A percentile compares a stretch with the other conserved stretches of the same genome.
phyloP scores from a whole-genome alignment of 2,797 vertebrate genomes.

The Dermochelys coriacea region DNA sequence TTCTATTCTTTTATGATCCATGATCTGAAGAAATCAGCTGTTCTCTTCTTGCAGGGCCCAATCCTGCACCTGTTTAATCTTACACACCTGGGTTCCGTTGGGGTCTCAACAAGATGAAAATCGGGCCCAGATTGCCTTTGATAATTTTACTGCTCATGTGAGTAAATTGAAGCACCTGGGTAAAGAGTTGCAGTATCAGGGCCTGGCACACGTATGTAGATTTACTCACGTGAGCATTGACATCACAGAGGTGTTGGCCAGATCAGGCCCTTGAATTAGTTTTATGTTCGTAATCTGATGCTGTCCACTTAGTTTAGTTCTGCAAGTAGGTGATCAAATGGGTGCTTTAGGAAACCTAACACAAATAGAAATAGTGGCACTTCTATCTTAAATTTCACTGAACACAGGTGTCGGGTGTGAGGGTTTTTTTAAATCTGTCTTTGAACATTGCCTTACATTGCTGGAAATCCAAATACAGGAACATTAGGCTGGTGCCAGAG shows the following conservation, averaged over 20 bases:
- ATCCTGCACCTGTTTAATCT: background rate
- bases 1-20: accelerated
- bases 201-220: background rate
- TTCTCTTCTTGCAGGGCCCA: background rate
- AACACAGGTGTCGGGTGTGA: background rate
- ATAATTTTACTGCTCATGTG: background rate
- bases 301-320: background rate
- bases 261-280: background rate
- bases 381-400: background rate
- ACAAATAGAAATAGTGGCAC: background rate
- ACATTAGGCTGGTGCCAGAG: background rate
- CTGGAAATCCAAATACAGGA: background rate
- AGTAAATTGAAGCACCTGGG: background rate
- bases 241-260: background rate
- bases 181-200: background rate
- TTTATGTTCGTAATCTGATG: background rate
- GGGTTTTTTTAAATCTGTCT: background rate
- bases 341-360: background rate
- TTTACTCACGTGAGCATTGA: too few species aligned
- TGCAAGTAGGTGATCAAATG: background rate
- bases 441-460: background rate
- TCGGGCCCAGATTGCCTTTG: background rate
- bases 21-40: background rate
- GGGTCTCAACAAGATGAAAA: background rate
- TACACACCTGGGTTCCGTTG: background rate